Conservation (phyloP, 2,797 vertebrate species). For the Sarcoramphus papa region DNA sequence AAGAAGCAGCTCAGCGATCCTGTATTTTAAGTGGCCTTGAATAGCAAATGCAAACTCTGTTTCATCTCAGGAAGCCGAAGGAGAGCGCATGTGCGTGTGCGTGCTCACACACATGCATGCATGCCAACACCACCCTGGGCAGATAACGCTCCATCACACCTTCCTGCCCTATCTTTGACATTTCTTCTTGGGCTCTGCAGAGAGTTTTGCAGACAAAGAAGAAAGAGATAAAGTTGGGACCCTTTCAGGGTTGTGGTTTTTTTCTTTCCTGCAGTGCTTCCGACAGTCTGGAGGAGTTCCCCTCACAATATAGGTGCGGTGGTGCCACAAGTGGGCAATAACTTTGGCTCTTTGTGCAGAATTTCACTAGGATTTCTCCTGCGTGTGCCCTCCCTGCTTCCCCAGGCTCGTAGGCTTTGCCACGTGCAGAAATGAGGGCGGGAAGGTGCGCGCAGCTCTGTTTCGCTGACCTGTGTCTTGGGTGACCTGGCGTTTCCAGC, state of each 20-base stretch:
- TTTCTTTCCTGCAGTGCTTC: not conserved
- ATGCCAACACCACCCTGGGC: not conserved
- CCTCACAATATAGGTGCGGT: not conserved
- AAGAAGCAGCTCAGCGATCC: not conserved
- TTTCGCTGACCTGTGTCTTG: not conserved
- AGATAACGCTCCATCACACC: not conserved
- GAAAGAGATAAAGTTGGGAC: not conserved
- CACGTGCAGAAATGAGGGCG: accelerated
- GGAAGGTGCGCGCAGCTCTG: not conserved
- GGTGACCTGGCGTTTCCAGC: not conserved
- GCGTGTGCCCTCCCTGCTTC: not conserved
- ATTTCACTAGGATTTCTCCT: not conserved
- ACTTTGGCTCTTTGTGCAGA: not conserved
- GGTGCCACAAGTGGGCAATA: not conserved
- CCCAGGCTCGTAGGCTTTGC: accelerated
- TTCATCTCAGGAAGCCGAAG: not conserved
- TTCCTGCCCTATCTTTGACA: not conserved
- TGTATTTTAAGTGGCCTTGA: not conserved
- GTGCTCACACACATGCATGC: accelerated
- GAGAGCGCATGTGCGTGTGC: accelerated
- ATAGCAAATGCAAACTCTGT: not conserved
- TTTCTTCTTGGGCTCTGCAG: not conserved
- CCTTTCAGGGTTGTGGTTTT: not conserved
- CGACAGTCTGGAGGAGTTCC: not conserved
- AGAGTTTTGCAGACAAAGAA: not conserved